Evolutionary conservation across 2,888 invertebrate genomes (phyloP).

Genomic region (Amblyjoppa fuscipennis): DNA sequence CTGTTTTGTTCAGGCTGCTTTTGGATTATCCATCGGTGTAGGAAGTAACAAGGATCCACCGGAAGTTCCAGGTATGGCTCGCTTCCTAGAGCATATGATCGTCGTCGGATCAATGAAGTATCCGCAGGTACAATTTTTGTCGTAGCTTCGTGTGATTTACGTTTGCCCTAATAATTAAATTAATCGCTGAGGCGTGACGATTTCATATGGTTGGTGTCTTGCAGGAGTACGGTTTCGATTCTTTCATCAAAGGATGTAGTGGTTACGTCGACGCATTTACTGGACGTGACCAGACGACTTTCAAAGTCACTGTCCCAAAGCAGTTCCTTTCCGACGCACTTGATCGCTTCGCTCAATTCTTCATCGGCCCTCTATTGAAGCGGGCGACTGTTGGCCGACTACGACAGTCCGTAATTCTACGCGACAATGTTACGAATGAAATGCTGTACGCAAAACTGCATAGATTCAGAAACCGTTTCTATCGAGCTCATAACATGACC

Average conservation of each 20-base stretch:
- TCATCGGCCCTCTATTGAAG: no score
- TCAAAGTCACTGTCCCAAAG: constrained; percentile 95
- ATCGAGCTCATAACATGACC: constrained; percentile 89
- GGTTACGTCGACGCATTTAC: constrained; percentile 95
- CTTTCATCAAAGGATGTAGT: constrained; percentile 84
- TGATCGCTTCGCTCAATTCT: constrained; percentile 86
- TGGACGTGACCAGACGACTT: constrained; percentile 94
- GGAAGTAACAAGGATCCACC: constrained; percentile 92
- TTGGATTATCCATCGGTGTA: constrained; percentile 90
- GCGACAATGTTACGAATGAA: not conserved
- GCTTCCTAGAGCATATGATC: constrained; percentile 96
- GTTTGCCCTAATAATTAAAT: not conserved
- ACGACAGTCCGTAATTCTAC: not conserved
- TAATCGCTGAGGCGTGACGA: no score
- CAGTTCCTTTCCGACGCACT: constrained; percentile 91
- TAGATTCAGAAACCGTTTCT: constrained; percentile 88
- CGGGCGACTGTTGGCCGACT: not conserved
- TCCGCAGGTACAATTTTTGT: constrained; percentile 87
- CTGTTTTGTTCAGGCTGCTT: constrained; percentile 87
- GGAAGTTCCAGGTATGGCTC: constrained; percentile 92
- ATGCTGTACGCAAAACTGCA: constrained; percentile 89
- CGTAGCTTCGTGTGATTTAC: constrained; percentile 63
- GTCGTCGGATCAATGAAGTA: constrained; percentile 97
- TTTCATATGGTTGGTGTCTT: not conserved
- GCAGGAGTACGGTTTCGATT: constrained; percentile 85